phyloP scores from a whole-genome alignment of 2,888 invertebrate species.

The Agonopterix alstromeriana region DNA sequence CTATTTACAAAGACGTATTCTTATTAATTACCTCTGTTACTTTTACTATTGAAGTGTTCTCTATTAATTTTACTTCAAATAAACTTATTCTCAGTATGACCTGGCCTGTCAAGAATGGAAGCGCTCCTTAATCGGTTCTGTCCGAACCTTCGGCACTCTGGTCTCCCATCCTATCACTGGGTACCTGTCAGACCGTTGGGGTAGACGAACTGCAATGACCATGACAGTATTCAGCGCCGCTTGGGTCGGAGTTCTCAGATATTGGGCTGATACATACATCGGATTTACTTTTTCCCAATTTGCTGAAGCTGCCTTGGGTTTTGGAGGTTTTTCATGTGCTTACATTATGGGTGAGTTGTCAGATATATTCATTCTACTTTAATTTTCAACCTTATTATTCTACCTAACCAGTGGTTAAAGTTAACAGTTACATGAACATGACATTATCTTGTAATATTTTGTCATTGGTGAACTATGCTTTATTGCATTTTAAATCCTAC shows the following conservation, averaged over 20 bases:
- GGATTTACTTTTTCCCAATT: constrained; percentile 82
- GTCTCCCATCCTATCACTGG: constrained; percentile 83
- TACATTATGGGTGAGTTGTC: constrained; percentile 79
- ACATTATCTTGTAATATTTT: no score
- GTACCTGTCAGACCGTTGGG: constrained; percentile 83
- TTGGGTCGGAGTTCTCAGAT: constrained; percentile 78
- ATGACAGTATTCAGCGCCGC: constrained; percentile 75
- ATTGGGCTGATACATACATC: constrained; percentile 77
- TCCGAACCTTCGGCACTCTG: constrained; percentile 81
- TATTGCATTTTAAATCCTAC: no score
- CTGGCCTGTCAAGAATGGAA: constrained; percentile 83
- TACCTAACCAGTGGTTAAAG: no score
- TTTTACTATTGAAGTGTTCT: background rate
- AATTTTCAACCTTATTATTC: background rate
- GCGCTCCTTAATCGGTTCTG: constrained; percentile 81
- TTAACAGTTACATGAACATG: no score
- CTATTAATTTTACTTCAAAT: background rate
- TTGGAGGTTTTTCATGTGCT: constrained; percentile 81
- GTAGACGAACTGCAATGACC: constrained; percentile 76
- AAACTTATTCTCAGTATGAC: constrained; percentile 63
- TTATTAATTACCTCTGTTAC: background rate
- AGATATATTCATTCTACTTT: background rate
- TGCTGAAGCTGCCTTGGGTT: constrained; percentile 79
- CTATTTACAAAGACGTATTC: background rate
- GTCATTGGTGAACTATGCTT: no score